Evolutionary conservation across 2,113 vertebrate genomes (phyloP), one percentile per base, ranked within the genome.

Genomic region (Clarias magur): DNA sequence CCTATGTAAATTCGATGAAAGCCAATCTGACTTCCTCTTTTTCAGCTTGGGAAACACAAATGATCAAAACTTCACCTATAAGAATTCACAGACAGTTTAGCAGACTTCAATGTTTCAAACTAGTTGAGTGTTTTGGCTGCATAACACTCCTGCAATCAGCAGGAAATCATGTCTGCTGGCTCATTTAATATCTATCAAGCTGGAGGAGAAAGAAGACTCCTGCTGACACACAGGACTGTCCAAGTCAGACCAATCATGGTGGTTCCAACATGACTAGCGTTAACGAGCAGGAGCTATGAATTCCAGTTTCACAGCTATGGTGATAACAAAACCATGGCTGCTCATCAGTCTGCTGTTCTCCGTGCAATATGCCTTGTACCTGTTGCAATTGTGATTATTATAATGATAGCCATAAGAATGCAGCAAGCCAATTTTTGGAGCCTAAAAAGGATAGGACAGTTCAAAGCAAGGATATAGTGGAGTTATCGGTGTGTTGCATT

Each of bases 381-480:
- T 65, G 30, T 62, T 42, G 73, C 67, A 23, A 80, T 72, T 79
- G 88, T 84, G 67, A 88, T 89, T 83, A 88, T 42, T 53, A 62
- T 83, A 86, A 87, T 86, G 57, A 23, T 73, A 73, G 72, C 53
- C 68, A 86, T 89, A 91, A 89, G 86, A 88, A 83, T 70, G 27
- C 59, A 17, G 62, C 65, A 59, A 38, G 30, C 62, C 82, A 59
- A 21, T 59, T 81, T 82, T 76, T 59, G 13, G 42, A 63, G 30
- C 48, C 13, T 57, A 23, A 62, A 42, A 84, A 21, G 7, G 56
- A 84, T 98, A 65, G 19, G 25, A 97, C 96, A 97, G 97, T 88
- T 97, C 42, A 67, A 65, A 59, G 54, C 27, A 84, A 19, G 34
- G 53, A 56, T 12, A 12, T 27, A 25, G 53, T 84, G 53, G 53